Percentiles rank a stretch among this genome's conserved stretches.
Conservation (phyloP, 2,797 vertebrate genomes). For the Argya squamiceps region DNA sequence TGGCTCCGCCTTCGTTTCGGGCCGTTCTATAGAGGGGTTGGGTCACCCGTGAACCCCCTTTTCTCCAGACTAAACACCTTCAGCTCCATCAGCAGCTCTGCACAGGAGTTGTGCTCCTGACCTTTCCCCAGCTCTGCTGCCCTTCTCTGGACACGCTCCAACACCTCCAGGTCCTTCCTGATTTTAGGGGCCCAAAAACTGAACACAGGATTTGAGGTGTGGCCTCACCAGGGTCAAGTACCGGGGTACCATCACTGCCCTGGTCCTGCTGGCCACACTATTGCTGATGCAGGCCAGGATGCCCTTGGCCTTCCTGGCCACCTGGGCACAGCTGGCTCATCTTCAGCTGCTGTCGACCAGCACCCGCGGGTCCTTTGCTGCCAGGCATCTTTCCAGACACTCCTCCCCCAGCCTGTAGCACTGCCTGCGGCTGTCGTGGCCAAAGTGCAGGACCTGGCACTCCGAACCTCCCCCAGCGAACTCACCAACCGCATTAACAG, state of each 20-base stretch:
- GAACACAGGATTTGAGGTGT: not conserved
- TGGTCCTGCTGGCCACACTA: not conserved
- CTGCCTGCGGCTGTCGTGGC: not conserved
- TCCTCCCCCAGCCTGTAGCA: not conserved
- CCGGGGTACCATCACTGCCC: not conserved
- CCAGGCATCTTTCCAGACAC: not conserved
- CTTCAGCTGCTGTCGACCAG: not conserved
- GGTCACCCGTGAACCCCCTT: not conserved
- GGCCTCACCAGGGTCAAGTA: not conserved
- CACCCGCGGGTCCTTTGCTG: not conserved
- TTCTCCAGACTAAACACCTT: not conserved
- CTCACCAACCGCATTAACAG: not conserved
- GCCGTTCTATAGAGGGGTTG: rapidly evolving
- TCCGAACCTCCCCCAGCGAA: not conserved
- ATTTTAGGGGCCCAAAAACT: not conserved
- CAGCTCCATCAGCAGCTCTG: not conserved
- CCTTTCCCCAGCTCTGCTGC: not conserved
- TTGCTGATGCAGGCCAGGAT: not conserved
- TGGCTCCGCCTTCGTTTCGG: not conserved
- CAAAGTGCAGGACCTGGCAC: not conserved
- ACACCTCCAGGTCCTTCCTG: not conserved
- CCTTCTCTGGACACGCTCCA: not conserved
- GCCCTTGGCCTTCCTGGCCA: not conserved
- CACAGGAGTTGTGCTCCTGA: not conserved
- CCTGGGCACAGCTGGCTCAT: not conserved